Base-by-base conservation (phyloP, 2,113 vertebrate species). In the Reinhardtius hippoglossoides region DNA sequence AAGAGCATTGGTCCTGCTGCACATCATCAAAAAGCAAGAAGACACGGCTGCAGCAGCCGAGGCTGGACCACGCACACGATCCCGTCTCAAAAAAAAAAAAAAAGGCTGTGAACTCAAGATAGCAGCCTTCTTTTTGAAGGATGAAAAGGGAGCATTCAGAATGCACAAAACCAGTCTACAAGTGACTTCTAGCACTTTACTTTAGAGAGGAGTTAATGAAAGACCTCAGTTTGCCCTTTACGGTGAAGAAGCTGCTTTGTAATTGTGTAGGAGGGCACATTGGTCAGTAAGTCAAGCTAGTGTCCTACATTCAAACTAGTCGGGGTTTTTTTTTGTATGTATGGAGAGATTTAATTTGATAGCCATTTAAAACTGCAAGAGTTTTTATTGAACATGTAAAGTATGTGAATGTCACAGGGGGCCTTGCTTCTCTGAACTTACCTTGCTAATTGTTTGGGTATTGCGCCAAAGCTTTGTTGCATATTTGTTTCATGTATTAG, bases 21-120 rank as follows among this genome's bases (percentile, higher is more conserved):
- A 70, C 69, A 71, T 74, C 67, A 84, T 84, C 76, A 84, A 84
- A 87, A 70, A 70, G 55, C 50, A 71, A 71, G 52, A 71, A 81
- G 61, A 78, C 76, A 56, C 2, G 52, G 52, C 62, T 37, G 27
- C 74, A 57, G 24, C 62, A 74, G 50, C 46, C 64, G 71, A 67
- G 68, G 67, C 46, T 71, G 40, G 60, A 71, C 73, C 52, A 62
- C 7, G 8, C 37, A 69, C 10, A 71, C 10, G 2, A 58, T 63
- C 18, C 56, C 48, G 40, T 12, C 42, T 24, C n/a, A n/a, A n/a
- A 23, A 40, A 20, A 81, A 69, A 75, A 58, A 23, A 26, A 20
- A 83, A 69, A 77, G 62, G 31, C 81, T 76, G 66, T 71, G 75
- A 78, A 78, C 59, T 78, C 55, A 26, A 71, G 69, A 82, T 55